Conservation (phyloP, 2,888 invertebrate genomes). For the Monopis laevigella region DNA sequence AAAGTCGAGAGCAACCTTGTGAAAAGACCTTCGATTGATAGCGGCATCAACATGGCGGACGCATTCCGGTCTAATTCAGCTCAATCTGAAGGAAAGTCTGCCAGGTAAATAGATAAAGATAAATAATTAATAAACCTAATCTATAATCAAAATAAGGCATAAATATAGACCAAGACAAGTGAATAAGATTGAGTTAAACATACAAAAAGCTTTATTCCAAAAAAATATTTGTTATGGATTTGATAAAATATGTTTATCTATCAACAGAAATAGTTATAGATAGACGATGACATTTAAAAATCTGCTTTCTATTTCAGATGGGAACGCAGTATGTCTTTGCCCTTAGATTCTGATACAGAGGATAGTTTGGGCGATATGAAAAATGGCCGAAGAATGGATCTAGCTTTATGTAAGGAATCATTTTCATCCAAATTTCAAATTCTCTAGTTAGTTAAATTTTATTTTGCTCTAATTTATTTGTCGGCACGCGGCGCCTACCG, state of each 20-base stretch:
- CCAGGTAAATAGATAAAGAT: constrained; percentile 51
- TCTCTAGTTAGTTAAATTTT: constrained; percentile 50
- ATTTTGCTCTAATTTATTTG: constrained; percentile 59
- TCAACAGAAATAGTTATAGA: no score
- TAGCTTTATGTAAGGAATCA: constrained; percentile 81
- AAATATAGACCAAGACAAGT: no score
- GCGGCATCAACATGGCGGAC: constrained; percentile 78
- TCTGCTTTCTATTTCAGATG: constrained; percentile 67
- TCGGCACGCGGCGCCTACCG: constrained; percentile 37
- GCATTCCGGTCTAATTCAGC: constrained; percentile 58
- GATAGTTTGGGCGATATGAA: constrained; percentile 54
- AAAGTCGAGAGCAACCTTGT: constrained; percentile 65
- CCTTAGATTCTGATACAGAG: constrained; percentile 61
- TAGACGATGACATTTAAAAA: no score
- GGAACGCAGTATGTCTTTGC: constrained; percentile 77
- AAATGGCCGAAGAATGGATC: constrained; percentile 79
- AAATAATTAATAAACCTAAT: no score
- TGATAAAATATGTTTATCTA: no score
- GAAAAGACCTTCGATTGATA: constrained; percentile 81
- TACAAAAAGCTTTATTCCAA: no score
- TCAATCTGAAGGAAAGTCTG: constrained; percentile 48
- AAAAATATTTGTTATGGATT: no score
- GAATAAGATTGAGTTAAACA: no score
- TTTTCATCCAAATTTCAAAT: constrained; percentile 4
- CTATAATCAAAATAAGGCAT: no score